Percentiles rank a stretch among this genome's conserved stretches.
Evolutionary conservation across 2,888 invertebrate genomes (phyloP).

Genomic region (Leucoptera coffeella): DNA sequence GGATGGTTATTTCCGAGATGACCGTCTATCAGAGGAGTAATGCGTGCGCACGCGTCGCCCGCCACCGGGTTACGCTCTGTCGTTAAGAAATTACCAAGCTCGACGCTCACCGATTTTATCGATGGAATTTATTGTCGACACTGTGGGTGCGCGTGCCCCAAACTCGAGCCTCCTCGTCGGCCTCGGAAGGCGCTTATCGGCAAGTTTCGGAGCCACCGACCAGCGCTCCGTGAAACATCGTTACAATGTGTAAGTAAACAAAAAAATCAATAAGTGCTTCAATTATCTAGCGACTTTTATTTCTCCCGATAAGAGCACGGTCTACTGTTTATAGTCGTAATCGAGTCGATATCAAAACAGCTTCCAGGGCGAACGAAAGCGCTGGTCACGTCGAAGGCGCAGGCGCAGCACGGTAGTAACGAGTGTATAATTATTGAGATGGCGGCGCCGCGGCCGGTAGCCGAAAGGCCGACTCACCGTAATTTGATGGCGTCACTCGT

Average conservation of each 20-base stretch:
- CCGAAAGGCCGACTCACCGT: conserved; percentile 51
- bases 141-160: conserved; percentile 23
- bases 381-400: conserved; percentile 20
- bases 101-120: conserved; percentile 47
- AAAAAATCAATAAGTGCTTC: no score
- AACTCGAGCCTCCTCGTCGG: no score
- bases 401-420: conserved; percentile 47
- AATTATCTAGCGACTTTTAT: no score
- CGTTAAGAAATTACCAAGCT: conserved; percentile 48
- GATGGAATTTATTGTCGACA: conserved; percentile 50
- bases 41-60: conserved; percentile 47
- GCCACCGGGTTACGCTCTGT: conserved; percentile 52
- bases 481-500: conserved; percentile 49
- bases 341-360: conserved; percentile 17
- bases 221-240: no score
- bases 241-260: no score
- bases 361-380: conserved; percentile 12
- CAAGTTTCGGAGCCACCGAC: no score
- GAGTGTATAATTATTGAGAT: conserved; percentile 49
- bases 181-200: no score
- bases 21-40: conserved; percentile 38
- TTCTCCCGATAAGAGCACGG: no score
- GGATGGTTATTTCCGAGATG: conserved; percentile 47
- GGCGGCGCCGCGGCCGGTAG: conserved; percentile 30
- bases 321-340: conserved; percentile 1